Evolutionary conservation across 2,113 vertebrate species (phyloP).

Genomic region (Crotalus viridis): DNA sequence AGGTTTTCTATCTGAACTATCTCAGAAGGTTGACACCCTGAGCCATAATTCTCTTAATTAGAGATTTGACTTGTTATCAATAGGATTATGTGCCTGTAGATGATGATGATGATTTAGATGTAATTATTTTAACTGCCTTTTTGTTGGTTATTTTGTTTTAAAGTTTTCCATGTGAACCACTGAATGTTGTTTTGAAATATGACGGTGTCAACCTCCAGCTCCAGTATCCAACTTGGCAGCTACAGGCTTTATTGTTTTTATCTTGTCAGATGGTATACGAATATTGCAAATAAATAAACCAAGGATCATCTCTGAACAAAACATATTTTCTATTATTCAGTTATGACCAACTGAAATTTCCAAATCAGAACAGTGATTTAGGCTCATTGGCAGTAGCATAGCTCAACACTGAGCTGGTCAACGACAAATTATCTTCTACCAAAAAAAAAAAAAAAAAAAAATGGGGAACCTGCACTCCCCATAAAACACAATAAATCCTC

Average conservation of each 20-base stretch:
- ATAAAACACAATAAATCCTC: not conserved
- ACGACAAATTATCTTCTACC: not conserved
- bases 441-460: not conserved
- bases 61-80: not conserved
- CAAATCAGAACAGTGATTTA: not conserved
- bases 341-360: not conserved
- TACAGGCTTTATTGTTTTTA: too few species aligned
- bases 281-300: not conserved
- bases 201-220: too few species aligned
- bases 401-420: not conserved
- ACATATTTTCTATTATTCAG: not conserved
- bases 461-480: not conserved
- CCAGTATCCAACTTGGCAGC: too few species aligned
- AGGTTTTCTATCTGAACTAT: not conserved
- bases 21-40: not conserved
- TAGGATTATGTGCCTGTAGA: not conserved
- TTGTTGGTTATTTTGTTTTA: not conserved
- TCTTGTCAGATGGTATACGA: not conserved
- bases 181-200: not conserved
- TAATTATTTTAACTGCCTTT: not conserved
- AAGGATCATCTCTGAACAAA: not conserved
- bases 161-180: not conserved
- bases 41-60: not conserved
- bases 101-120: not conserved
- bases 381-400: not conserved